Evolutionary conservation across 2,888 invertebrate species (phyloP).

Genomic region (Brachyopa scutellaris): DNA sequence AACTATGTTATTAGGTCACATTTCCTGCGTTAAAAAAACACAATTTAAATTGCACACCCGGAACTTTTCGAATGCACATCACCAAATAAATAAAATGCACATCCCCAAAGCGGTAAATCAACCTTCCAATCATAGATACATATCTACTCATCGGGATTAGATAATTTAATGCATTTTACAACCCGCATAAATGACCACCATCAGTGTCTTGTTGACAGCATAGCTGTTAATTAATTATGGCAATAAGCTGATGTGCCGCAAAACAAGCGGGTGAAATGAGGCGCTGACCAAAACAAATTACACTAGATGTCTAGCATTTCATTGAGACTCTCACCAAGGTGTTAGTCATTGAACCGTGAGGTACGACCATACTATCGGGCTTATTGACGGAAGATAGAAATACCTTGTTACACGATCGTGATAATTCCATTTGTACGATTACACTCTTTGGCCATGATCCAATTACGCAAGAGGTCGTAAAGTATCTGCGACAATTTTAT

Average conservation of each 20-base stretch:
- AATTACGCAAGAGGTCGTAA: slow-evolving; percentile 55
- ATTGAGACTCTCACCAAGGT: slow-evolving; percentile 25
- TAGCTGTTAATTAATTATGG: slow-evolving; percentile 21
- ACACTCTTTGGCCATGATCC: slow-evolving; percentile 43
- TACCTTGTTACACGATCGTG: slow-evolving; percentile 13
- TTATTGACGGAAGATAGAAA: slow-evolving; percentile 10
- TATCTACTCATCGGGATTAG: not conserved
- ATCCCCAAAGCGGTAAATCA: slow-evolving; percentile 4
- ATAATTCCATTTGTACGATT: no score
- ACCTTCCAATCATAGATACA: slow-evolving; percentile 22
- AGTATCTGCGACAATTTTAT: slow-evolving; percentile 40
- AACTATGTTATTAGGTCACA: slow-evolving; percentile 66
- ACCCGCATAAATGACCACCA: slow-evolving; percentile 34
- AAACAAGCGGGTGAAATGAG: no score
- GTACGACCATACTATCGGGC: not conserved
- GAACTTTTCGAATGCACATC: slow-evolving; percentile 33
- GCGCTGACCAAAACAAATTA: slow-evolving; percentile 12
- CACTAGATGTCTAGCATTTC: not conserved
- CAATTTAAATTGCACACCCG: slow-evolving; percentile 45
- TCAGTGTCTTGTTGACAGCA: slow-evolving; percentile 16
- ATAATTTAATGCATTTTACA: slow-evolving; percentile 8
- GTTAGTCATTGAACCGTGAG: slow-evolving; percentile 24
- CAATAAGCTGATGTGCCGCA: slow-evolving; percentile 4
- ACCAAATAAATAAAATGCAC: not conserved
- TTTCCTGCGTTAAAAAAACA: not conserved